Base-by-base conservation (phyloP, 1,140 invertebrate species). In the Atta texana region DNA sequence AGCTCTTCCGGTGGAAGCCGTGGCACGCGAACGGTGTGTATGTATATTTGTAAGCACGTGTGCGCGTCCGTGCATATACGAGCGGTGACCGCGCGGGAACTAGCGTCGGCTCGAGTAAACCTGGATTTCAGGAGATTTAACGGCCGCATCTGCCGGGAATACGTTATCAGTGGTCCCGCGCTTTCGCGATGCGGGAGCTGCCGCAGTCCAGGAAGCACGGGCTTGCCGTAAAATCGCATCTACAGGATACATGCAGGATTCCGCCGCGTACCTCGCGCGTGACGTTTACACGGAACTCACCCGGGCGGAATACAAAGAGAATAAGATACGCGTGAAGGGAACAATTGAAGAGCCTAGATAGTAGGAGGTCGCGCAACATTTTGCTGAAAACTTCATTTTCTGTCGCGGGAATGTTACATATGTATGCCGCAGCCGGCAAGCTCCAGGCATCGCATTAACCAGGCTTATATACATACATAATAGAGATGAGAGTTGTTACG, bases 101-200 rank as follows among this genome's bases (percentile, higher is more conserved):
- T 82, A 24, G 53, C 80, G 69, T 63, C 55, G 39, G 55, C 66
- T 39, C 34, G 66, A n/a, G 55, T 51, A 63, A 84, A 63, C 39
- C 80, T 34, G 69, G 55, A 84, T 84, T 84, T 61, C 80, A 5
- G 21, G 69, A 74, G 69, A 84, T 84, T 84, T 74, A 84, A 74
- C 80, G 69, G 69, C n/a, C 55, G 57, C 69, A 24, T 63, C 80
- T 61, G 80, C 69, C 69, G 80, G 28, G 80, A 84, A 84, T 84
- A 84, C 80, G 68, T 84, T 63, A 84, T 84, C 80, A 55, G 53
- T n/a, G 55, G 53, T 44, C 21, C 39, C 34, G 34, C 63, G 18
- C 14, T 49, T n/a, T 12, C 31, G 63, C 39, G 44, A 8, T 28
- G 8, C 77, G 49, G 3, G 49, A 24, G 49, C 24, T 31, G 28